These are phyloP conservation scores for Triplophysa bombifrons DNA, from an alignment of 2,797 vertebrate species.

Conservation along the genomic window DNA sequence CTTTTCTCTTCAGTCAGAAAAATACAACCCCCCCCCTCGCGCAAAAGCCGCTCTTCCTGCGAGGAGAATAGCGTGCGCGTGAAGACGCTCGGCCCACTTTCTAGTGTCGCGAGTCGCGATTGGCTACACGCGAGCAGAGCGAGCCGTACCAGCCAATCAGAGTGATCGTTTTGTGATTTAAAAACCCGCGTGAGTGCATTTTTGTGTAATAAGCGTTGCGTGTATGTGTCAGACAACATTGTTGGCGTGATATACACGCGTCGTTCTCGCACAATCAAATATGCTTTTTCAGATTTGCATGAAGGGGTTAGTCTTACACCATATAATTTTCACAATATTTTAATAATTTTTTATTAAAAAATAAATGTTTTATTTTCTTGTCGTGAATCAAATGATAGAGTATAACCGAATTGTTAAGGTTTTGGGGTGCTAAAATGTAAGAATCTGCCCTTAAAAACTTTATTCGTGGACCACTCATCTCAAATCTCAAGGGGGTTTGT, in stretches of 20 bases:
- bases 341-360: no score
- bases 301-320: no score
- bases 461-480: neutral
- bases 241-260: neutral
- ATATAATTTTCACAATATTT: no score
- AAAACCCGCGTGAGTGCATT: slow-evolving; percentile 55
- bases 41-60: slow-evolving; percentile 57
- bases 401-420: neutral
- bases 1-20: slow-evolving; percentile 61
- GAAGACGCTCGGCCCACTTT: slow-evolving; percentile 71
- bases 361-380: no score
- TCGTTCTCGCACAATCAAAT: neutral
- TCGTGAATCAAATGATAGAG: no score
- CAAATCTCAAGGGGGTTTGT: neutral
- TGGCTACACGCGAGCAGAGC: slow-evolving; percentile 51
- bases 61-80: slow-evolving; percentile 55
- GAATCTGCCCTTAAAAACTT: neutral
- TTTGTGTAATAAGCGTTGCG: neutral
- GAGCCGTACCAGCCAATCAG: slow-evolving; percentile 47
- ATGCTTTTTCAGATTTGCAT: neutral
- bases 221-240: neutral
- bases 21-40: slow-evolving; percentile 48
- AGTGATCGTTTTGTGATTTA: slow-evolving; percentile 63
- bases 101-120: slow-evolving; percentile 71
- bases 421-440: neutral